Evolutionary conservation across 2,797 vertebrate genomes (phyloP).

Genomic region (Lepus townsendii): DNA sequence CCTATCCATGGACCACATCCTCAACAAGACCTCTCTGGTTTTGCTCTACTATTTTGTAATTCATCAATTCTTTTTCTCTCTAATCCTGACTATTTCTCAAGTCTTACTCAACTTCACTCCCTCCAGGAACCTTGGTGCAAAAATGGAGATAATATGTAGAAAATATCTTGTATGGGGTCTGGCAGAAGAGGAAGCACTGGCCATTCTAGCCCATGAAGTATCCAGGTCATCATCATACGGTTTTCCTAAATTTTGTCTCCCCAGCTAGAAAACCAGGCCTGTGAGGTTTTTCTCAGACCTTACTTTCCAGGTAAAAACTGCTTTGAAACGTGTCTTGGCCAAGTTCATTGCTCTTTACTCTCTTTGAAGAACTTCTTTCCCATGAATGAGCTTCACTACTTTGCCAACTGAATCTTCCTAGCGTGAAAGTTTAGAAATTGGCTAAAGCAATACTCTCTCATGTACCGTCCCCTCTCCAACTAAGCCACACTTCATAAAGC

Average conservation of each 20-base stretch:
- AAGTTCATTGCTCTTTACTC: background rate
- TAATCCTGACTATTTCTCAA: background rate
- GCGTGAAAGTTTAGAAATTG: constrained; percentile 31
- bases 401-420: background rate
- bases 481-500: background rate
- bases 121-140: background rate
- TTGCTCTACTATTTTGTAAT: background rate
- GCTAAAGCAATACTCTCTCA: background rate
- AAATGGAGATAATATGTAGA: background rate
- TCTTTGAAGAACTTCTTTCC: background rate
- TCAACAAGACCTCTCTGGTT: background rate
- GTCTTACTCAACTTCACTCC: background rate
- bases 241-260: constrained; percentile 30
- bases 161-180: background rate
- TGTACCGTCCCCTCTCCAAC: background rate
- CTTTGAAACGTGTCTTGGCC: background rate
- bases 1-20: background rate
- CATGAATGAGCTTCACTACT: background rate
- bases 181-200: background rate
- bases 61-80: background rate
- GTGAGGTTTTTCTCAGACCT: background rate
- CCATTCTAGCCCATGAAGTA: background rate
- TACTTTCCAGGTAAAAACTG: constrained; percentile 16
- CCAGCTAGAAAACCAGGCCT: background rate
- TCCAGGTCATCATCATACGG: background rate